These are phyloP conservation scores for Ophion slaviceki DNA, from an alignment of 2,888 invertebrate species.

Conservation along the genomic window DNA sequence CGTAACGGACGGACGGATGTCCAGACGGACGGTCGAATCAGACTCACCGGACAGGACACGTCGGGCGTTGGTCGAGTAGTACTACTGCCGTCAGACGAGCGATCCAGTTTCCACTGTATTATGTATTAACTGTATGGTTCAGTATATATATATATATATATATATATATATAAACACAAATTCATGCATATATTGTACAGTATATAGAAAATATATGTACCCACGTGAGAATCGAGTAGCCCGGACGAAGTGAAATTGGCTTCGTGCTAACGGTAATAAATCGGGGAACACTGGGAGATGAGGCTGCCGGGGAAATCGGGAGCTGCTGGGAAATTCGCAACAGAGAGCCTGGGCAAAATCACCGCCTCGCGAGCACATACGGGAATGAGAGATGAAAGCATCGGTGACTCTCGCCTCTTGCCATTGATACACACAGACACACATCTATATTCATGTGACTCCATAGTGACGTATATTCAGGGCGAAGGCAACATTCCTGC, in stretches of 20 bases:
- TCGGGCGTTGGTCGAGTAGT: slow-evolving; percentile 34
- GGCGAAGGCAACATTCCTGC: slow-evolving; percentile 38
- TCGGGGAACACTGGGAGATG: slow-evolving; percentile 51
- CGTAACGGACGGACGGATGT: slow-evolving; percentile 49
- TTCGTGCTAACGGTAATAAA: slow-evolving; percentile 63
- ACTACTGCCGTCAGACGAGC: slow-evolving; percentile 37
- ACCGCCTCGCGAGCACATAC: slow-evolving; percentile 42
- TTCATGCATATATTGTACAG: slow-evolving; percentile 34
- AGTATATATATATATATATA: background rate
- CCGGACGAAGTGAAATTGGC: slow-evolving; percentile 57
- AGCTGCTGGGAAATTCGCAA: slow-evolving; percentile 36
- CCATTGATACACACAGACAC: slow-evolving; percentile 24
- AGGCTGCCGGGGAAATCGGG: slow-evolving; percentile 40
- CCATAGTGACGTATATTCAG: slow-evolving; percentile 33
- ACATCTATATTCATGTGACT: slow-evolving; percentile 14
- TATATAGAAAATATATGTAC: slow-evolving; percentile 38
- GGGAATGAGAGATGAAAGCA: slow-evolving; percentile 56
- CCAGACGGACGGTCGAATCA: slow-evolving; percentile 54
- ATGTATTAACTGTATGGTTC: slow-evolving; percentile 29
- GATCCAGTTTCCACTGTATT: slow-evolving; percentile 29
- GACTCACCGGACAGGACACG: slow-evolving; percentile 54
- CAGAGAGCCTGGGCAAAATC: slow-evolving; percentile 45
- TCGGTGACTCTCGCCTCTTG: slow-evolving; percentile 50
- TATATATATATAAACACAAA: slow-evolving; percentile 22
- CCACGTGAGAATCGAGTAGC: slow-evolving; percentile 46